A percentile compares a stretch with the other conserved stretches of the same genome.
These are phyloP conservation scores for Helostoma temminkii DNA, from an alignment of 2,797 vertebrate genomes.

Conservation along the genomic window DNA sequence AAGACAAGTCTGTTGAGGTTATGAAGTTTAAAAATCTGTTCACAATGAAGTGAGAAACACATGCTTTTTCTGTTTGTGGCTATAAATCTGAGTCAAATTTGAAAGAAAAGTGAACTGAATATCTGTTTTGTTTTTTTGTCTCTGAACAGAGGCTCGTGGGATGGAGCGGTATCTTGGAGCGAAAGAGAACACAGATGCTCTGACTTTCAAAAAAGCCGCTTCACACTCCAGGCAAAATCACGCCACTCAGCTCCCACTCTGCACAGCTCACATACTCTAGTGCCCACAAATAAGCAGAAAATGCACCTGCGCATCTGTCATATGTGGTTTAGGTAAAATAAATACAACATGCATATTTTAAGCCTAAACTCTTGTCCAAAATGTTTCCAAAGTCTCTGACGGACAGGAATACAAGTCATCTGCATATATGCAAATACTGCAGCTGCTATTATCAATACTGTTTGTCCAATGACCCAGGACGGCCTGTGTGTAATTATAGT, in stretches of 20 bases:
- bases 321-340: neutral
- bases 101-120: slow-evolving; percentile 26
- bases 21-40: slow-evolving; percentile 14
- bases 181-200: slow-evolving; percentile 65
- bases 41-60: too few species aligned
- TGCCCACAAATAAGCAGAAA: slow-evolving; percentile 15
- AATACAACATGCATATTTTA: neutral
- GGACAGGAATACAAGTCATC: neutral
- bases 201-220: slow-evolving; percentile 58
- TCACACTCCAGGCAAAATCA: slow-evolving; percentile 58
- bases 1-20: slow-evolving; percentile 18
- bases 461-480: slow-evolving; percentile 9
- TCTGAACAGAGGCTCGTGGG: slow-evolving; percentile 56
- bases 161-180: slow-evolving; percentile 47
- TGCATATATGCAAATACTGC: neutral
- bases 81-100: slow-evolving; percentile 35
- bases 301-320: slow-evolving; percentile 16
- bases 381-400: neutral
- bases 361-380: slow-evolving; percentile 1
- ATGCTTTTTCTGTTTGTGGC: slow-evolving; percentile 14
- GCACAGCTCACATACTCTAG: slow-evolving; percentile 22
- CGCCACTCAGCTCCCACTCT: slow-evolving; percentile 51
- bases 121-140: slow-evolving; percentile 10
- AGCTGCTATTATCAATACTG: neutral
- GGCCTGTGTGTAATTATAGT: neutral